These are phyloP conservation scores for Coleophora deauratella DNA, from an alignment of 2,888 invertebrate genomes.

Conservation along the genomic window DNA sequence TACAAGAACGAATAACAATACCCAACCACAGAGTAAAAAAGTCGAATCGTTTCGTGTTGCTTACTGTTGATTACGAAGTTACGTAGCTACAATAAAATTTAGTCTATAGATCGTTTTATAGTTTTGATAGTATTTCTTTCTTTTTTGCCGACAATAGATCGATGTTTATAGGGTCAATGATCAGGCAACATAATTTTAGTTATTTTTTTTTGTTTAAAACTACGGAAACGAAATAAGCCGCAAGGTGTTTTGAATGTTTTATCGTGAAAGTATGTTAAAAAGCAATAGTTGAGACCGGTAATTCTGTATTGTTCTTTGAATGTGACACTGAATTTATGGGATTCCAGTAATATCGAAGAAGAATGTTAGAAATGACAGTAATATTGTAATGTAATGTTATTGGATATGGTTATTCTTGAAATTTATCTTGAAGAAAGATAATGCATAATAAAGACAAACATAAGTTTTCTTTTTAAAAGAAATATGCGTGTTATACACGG, in stretches of 20 bases:
- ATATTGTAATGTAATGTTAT: too few species aligned
- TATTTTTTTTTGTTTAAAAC: slow-evolving; percentile 15
- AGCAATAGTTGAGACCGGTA: too few species aligned
- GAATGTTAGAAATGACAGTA: too few species aligned
- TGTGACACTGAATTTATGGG: slow-evolving; percentile 6
- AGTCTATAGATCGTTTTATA: slow-evolving; percentile 15
- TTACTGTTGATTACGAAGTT: slow-evolving; percentile 31
- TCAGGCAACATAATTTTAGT: slow-evolving; percentile 13
- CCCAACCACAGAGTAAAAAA: slow-evolving; percentile 21
- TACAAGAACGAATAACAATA: slow-evolving; percentile 16
- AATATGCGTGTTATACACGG: too few species aligned
- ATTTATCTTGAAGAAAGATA: too few species aligned
- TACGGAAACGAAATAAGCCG: slow-evolving; percentile 9
- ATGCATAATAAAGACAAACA: too few species aligned
- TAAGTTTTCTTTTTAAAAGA: too few species aligned
- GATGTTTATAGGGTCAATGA: slow-evolving; percentile 23
- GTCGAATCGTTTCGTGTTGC: slow-evolving; percentile 39
- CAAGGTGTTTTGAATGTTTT: slow-evolving; percentile 2
- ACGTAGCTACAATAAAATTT: slow-evolving; percentile 15
- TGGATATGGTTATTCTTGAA: too few species aligned
- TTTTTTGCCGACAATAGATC: slow-evolving; percentile 20
- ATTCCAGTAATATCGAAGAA: slow-evolving; percentile 1
- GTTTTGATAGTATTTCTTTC: too few species aligned
- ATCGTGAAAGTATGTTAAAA: slow-evolving; percentile 12
- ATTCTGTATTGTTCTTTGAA: background rate